Percentiles rank a stretch among this genome's conserved stretches.
Conservation (phyloP, 2,113 vertebrate species). For the Grantiella picta region DNA sequence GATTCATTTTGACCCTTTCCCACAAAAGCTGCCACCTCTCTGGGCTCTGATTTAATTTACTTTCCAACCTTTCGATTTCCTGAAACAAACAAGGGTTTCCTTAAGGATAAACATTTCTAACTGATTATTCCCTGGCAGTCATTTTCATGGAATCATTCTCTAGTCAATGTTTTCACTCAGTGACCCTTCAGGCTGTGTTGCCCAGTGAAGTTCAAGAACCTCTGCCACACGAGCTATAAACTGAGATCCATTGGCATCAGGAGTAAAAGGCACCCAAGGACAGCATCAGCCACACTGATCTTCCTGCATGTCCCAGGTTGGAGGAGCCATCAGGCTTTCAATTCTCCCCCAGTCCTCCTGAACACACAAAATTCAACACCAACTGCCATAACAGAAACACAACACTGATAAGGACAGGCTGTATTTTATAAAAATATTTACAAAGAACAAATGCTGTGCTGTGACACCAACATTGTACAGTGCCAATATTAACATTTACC, state of each 20-base stretch:
- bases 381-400: background rate
- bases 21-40: conserved; percentile 92
- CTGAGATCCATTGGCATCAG: background rate
- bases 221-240: background rate
- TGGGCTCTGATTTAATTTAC: conserved; percentile 83
- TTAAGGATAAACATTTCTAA: background rate
- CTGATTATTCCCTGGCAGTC: background rate
- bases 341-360: background rate
- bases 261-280: background rate
- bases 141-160: background rate
- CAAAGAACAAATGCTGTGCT: background rate
- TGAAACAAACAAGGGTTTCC: conserved; percentile 66
- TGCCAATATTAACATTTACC: conserved; percentile 51
- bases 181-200: background rate
- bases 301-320: background rate
- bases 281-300: background rate
- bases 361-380: background rate
- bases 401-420: background rate
- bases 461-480: background rate
- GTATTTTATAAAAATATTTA: conserved; percentile 45
- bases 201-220: background rate
- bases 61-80: conserved; percentile 93
- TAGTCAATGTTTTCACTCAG: background rate
- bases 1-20: conserved; percentile 84
- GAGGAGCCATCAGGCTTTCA: background rate